phyloP scores from a whole-genome alignment of 2,113 vertebrate species.

The Pterophyllum scalare region DNA sequence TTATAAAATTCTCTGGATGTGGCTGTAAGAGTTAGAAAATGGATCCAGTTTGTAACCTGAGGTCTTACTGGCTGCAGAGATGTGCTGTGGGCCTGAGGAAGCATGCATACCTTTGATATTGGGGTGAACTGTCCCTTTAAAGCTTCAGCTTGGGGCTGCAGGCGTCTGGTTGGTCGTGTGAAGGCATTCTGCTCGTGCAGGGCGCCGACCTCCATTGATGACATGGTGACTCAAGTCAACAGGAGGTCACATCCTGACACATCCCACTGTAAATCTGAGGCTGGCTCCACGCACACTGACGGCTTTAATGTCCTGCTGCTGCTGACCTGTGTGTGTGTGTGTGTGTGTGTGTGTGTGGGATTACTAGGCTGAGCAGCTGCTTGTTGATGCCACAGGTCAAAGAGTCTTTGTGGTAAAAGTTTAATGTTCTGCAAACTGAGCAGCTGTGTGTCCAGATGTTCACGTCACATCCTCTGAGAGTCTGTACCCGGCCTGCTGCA shows the following conservation, averaged over 20 bases:
- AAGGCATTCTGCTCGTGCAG: constrained; percentile 4
- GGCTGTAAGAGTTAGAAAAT: neutral
- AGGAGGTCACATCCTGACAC: neutral
- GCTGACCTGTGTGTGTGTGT: neutral
- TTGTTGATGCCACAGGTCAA: neutral
- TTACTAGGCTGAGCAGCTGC: constrained; percentile 7
- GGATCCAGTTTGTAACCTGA: neutral
- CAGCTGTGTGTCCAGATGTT: neutral
- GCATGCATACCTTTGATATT: neutral
- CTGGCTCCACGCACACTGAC: neutral
- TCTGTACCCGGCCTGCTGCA: too few species aligned
- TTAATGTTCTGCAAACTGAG: neutral
- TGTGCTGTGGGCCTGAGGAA: neutral
- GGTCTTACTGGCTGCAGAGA: neutral
- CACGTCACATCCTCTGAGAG: too few species aligned
- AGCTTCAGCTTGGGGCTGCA: neutral
- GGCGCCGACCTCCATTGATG: constrained; percentile 10
- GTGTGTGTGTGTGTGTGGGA: neutral
- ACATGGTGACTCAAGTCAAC: neutral
- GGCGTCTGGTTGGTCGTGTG: constrained; percentile 1
- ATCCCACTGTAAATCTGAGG: constrained; percentile 25
- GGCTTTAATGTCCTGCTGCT: neutral
- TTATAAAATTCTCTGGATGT: neutral
- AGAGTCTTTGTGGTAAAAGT: neutral
- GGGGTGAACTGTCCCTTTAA: neutral